phyloP scores from a whole-genome alignment of 2,113 vertebrate genomes.

The Gymnocephalus cernua region DNA sequence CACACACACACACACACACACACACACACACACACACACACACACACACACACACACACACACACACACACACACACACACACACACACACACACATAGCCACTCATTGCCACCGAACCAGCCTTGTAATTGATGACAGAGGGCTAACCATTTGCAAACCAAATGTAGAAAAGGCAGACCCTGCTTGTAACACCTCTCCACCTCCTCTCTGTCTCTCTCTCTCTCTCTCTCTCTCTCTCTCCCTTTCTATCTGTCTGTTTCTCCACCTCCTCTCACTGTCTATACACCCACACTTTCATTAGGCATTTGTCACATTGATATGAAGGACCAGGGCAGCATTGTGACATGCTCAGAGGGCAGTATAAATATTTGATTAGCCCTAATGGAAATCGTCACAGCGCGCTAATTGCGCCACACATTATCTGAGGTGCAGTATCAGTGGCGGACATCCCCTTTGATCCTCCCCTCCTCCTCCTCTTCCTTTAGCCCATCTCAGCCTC shows the following conservation, averaged over 20 bases:
- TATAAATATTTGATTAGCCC: slow-evolving; percentile 99
- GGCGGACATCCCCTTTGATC: slow-evolving; percentile 88
- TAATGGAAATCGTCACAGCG: slow-evolving; percentile 99
- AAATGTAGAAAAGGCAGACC: slow-evolving; percentile 87
- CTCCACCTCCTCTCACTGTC: slow-evolving; percentile 72
- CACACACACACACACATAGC: slow-evolving; percentile 49
- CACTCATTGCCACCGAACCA: slow-evolving; percentile 83
- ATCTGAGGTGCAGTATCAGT: slow-evolving; percentile 90
- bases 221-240: slow-evolving; percentile 15
- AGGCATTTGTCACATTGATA: slow-evolving; percentile 96
- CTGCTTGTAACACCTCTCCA: slow-evolving; percentile 80
- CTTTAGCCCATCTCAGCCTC: slow-evolving; percentile 40
- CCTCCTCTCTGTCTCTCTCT: slow-evolving; percentile 38
- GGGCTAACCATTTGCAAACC: slow-evolving; percentile 93
- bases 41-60: slow-evolving; percentile 47
- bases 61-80: slow-evolving; percentile 43
- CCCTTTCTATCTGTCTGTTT: slow-evolving; percentile 35
- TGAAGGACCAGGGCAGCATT: slow-evolving; percentile 84
- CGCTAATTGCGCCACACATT: slow-evolving; percentile 98
- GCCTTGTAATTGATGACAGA: slow-evolving; percentile 92
- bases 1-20: slow-evolving; percentile 9
- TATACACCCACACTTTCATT: slow-evolving; percentile 83
- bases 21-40: slow-evolving; percentile 49
- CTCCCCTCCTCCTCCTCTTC: slow-evolving; percentile 48
- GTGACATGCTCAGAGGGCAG: slow-evolving; percentile 93